Evolutionary conservation across 2,797 vertebrate species (phyloP), one percentile per base, ranked within the genome.

Genomic region (Anolis apletophallus): DNA sequence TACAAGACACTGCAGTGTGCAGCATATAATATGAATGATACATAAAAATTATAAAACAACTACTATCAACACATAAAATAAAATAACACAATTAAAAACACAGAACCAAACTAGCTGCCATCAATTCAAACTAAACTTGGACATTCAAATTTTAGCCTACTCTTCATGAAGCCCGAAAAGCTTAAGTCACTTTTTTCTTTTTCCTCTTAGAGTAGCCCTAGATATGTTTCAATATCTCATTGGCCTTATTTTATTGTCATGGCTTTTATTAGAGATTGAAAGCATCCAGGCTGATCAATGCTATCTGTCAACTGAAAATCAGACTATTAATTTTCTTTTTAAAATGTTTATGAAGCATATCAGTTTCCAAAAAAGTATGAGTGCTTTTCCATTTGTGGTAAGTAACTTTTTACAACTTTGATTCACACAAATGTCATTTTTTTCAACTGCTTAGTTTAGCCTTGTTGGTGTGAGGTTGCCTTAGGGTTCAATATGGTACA

Each of bases 401-500:
- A 16, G 50, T 84, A 54, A n/a, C 52, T 46, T 79, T 68, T 29
- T 46, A 32, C 54, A 61, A 73, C 40, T 85, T 85, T 59, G n/a
- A 80, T 85, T 80, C 55, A 72, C 21, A 50, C 10, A 19, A 73
- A 80, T 80, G 17, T 61, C 36, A 73, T n/a, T 23, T 73, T n/a
- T 80, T 72, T n/a, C 5, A 34, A 14, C 34, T 72, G 54, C 40
- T 34, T 59, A 46, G 36, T 80, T 85, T 77, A 71, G 76, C 84
- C 52, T 71, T n/a, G 52, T 50, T 32, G 67, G 72, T 34, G 55
- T 9, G 32, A 52, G 17, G 54, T 61, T 73, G 77, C 84, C 36
- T 73, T 55, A 50, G 84, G 84, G 76, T 80, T 32, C 77, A 54
- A 61, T 52, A 64, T 61, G 29, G 50, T 73, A 34, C 36, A 73